These are phyloP conservation scores for Herpailurus yagouaroundi DNA, from an alignment of 2,113 vertebrate species.

Conservation along the genomic window DNA sequence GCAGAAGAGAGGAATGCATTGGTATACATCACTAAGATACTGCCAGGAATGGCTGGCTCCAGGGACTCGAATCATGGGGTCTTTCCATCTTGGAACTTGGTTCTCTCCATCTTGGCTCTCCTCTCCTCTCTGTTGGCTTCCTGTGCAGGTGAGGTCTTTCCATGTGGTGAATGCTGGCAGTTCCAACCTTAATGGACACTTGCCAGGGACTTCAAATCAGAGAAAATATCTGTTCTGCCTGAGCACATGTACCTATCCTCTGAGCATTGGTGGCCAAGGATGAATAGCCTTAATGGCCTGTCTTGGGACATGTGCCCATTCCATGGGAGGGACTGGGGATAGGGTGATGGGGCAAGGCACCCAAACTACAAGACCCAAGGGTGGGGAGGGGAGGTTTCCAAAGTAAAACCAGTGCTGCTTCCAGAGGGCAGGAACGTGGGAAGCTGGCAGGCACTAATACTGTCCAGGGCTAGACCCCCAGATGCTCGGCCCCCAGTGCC, in stretches of 20 bases:
- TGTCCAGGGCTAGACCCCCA: not conserved
- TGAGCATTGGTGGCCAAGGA: not conserved
- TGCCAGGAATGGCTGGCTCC: not conserved
- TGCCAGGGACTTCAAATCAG: not conserved
- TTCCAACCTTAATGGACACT: not conserved
- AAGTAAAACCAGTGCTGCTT: not conserved
- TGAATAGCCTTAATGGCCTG: not conserved
- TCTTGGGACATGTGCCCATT: fast-evolving
- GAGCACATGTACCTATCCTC: not conserved
- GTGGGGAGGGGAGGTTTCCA: not conserved
- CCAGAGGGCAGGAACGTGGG: not conserved
- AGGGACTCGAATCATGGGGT: too few species aligned
- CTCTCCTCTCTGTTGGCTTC: not conserved
- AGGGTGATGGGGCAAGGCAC: too few species aligned
- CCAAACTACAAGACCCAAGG: not conserved
- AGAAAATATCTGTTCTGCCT: not conserved
- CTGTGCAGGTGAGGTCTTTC: not conserved
- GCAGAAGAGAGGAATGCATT: not conserved
- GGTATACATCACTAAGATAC: not conserved
- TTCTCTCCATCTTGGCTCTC: not conserved
- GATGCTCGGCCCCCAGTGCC: not conserved
- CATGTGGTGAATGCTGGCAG: fast-evolving
- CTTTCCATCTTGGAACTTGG: too few species aligned
- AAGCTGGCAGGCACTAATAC: not conserved
- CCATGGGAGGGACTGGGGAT: not conserved